Percentiles rank a stretch among this genome's conserved stretches.
phyloP scores from a whole-genome alignment of 2,888 invertebrate genomes.

The Pseudolycoriella hygida region DNA sequence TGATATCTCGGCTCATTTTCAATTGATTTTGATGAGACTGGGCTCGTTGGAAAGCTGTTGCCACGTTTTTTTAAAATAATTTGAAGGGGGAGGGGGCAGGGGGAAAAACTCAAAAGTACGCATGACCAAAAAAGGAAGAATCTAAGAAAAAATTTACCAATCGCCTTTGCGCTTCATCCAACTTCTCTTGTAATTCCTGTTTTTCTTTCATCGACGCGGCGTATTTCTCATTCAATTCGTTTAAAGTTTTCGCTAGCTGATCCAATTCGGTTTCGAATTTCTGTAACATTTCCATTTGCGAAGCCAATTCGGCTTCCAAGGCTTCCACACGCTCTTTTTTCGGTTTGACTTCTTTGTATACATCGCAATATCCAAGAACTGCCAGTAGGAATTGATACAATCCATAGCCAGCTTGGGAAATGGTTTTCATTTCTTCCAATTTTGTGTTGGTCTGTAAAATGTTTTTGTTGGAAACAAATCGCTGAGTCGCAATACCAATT shows the following conservation, averaged over 20 bases:
- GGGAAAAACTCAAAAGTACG: too few relatives aligned
- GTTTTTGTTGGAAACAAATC: too few relatives aligned
- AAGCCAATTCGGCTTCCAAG: conserved; percentile 52
- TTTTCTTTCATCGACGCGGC: conserved; percentile 49
- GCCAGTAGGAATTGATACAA: conserved; percentile 72
- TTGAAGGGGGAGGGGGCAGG: too few relatives aligned
- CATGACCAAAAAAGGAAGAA: too few relatives aligned
- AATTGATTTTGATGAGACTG: too few relatives aligned
- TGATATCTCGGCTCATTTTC: too few relatives aligned
- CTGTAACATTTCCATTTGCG: conserved; percentile 40
- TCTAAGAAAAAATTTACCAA: too few relatives aligned
- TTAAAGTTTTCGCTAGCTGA: conserved; percentile 50
- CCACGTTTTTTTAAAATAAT: too few relatives aligned
- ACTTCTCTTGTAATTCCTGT: conserved; percentile 26
- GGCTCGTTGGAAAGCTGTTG: too few relatives aligned
- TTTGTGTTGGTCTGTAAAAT: conserved; percentile 33
- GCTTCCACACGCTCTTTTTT: conserved; percentile 68
- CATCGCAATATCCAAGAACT: conserved; percentile 76
- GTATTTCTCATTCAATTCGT: conserved; percentile 53
- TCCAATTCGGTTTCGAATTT: conserved; percentile 58
- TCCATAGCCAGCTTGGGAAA: conserved; percentile 75
- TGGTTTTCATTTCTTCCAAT: conserved; percentile 64
- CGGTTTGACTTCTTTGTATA: conserved; percentile 69
- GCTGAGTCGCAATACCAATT: not conserved
- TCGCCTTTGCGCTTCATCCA: conserved; percentile 29